Evolutionary conservation across 2,888 invertebrate genomes (phyloP), one percentile per base, ranked within the genome.

Genomic region (Byasa hedistus): DNA sequence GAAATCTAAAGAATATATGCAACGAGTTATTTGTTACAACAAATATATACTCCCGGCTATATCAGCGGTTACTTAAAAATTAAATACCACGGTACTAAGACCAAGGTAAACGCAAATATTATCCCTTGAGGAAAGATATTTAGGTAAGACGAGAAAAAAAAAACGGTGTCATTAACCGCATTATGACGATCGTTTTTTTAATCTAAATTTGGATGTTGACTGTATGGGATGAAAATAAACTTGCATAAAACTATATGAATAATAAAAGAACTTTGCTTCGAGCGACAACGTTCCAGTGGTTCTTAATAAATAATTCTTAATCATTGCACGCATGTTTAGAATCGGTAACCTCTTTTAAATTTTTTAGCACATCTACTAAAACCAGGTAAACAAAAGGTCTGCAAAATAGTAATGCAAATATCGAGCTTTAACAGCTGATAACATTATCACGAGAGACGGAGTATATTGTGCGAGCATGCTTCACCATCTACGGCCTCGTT

Each of bases 361-460:
- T n/a, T 44, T 19, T 44, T 4, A 15, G 17, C 32, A 27, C 10
- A 32, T 1, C 32, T 32, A 44, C 22, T 21, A 54, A 60, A 39
- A 60, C 32, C 27, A 24, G 58, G 22, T 56, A 36, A 62, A 65
- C 60, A 65, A 65, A 65, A 60, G 60, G 60, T 23, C 19, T 19
- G 48, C 44, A 17, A 17, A 44, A 17, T 44, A 44, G 59, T 22
- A 21, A 56, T 56, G 54, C 32, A 68, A 66, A 66, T 68, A 58
- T 48, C 51, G 44, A 57, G 27, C 44, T 32, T 21, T 55, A 39
- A 55, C 54, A 32, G 24, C 23, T 58, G 54, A 54, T 57, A 65
- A 63, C 59, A 65, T 44, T 66, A 48, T 69, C 68, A 67, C 69
- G 70, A 73, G 32, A 32, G 32, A 1, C 10, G 10, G 32, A 32